Percentiles rank a stretch among this genome's conserved stretches.
Conservation (phyloP, 1,140 invertebrate species). For the Cardiocondyla obscurior region DNA sequence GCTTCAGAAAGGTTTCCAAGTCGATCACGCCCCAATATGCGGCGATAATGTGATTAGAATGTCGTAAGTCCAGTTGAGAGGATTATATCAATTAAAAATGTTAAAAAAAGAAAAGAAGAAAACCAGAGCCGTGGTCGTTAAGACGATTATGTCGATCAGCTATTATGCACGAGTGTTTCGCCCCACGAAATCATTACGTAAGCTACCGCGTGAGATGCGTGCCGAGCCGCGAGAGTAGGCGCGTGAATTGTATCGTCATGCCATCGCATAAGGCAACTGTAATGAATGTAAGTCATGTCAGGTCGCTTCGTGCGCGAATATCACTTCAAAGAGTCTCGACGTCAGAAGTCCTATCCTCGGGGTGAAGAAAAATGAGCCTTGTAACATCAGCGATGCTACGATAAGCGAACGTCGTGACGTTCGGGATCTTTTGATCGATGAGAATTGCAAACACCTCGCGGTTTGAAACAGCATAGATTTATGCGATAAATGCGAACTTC, state of each 20-base stretch:
- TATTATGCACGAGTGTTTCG: background rate
- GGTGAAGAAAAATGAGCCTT: background rate
- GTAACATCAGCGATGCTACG: background rate
- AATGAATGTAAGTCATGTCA: background rate
- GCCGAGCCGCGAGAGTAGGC: background rate
- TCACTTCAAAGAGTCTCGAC: background rate
- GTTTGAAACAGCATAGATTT: slow-evolving; percentile 4
- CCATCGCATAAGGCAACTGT: background rate
- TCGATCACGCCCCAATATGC: background rate
- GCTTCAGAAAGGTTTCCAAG: background rate
- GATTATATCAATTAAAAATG: slow-evolving; percentile 8
- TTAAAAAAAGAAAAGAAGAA: background rate
- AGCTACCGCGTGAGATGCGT: background rate
- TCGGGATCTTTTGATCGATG: background rate
- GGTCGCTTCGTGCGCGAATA: background rate
- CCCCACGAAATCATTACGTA: background rate
- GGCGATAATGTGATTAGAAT: background rate
- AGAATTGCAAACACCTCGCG: background rate
- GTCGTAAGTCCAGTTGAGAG: background rate
- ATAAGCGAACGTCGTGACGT: background rate
- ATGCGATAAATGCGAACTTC: background rate
- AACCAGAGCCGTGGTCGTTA: background rate
- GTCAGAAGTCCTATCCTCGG: background rate
- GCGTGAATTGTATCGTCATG: slow-evolving; percentile 13
- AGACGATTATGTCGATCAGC: background rate